A percentile compares a stretch with the other conserved stretches of the same genome.
Conservation (phyloP, 2,888 invertebrate genomes). For the Cremastobaeus sp. region DNA sequence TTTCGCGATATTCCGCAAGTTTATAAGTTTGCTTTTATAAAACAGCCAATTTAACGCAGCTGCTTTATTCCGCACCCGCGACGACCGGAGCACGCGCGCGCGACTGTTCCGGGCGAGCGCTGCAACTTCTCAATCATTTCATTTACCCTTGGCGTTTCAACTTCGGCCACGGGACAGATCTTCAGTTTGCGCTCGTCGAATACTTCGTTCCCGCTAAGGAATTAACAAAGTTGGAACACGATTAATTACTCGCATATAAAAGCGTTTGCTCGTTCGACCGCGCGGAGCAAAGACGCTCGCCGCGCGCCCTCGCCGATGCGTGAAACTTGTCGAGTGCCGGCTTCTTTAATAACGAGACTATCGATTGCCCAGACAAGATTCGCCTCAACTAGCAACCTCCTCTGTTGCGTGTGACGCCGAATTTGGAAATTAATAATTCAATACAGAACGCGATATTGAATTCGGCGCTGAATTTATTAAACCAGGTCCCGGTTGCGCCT, state of each 20-base stretch:
- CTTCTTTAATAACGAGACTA: slow-evolving; percentile 50
- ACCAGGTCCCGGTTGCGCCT: too few species aligned
- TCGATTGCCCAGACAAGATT: slow-evolving; percentile 46
- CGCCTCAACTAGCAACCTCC: slow-evolving; percentile 1
- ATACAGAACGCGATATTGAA: slow-evolving; percentile 36
- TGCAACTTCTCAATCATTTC: slow-evolving; percentile 69
- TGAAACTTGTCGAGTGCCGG: slow-evolving; percentile 18
- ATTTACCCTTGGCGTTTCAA: slow-evolving; percentile 67
- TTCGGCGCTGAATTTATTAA: slow-evolving; percentile 24
- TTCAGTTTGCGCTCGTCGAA: slow-evolving; percentile 59
- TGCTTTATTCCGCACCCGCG: slow-evolving; percentile 67
- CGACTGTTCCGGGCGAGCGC: slow-evolving; percentile 39
- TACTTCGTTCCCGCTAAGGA: slow-evolving; percentile 63
- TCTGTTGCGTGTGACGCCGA: slow-evolving; percentile 8
- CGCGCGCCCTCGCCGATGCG: slow-evolving; percentile 2
- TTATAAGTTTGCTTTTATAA: slow-evolving; percentile 69
- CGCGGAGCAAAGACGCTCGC: slow-evolving; percentile 28
- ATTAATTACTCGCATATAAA: slow-evolving; percentile 62
- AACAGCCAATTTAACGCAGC: slow-evolving; percentile 69
- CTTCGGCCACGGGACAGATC: slow-evolving; percentile 64
- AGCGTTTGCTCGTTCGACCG: slow-evolving; percentile 45
- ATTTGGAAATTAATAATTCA: slow-evolving; percentile 32
- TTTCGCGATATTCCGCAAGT: slow-evolving; percentile 52
- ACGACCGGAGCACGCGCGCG: slow-evolving; percentile 35
- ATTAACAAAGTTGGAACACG: slow-evolving; percentile 64